Percentiles rank a stretch among this genome's conserved stretches.
Evolutionary conservation across 2,113 vertebrate genomes (phyloP).

Genomic region (Ondatra zibethicus): DNA sequence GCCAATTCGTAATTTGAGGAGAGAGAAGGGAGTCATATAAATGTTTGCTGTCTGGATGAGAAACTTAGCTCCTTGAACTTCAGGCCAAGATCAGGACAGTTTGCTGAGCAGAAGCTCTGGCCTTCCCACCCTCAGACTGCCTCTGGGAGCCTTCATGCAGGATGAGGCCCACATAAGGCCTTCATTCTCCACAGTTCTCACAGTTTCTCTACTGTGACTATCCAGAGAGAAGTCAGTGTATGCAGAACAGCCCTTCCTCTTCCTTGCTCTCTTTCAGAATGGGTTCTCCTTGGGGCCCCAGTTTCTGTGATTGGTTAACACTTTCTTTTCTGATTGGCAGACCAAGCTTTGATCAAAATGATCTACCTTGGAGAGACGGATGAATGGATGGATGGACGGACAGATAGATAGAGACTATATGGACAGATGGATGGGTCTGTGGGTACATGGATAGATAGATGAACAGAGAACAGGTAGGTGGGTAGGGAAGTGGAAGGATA

Average conservation of each 20-base stretch:
- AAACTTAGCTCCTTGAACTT: background rate
- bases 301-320: background rate
- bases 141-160: rapidly evolving
- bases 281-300: background rate
- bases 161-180: background rate
- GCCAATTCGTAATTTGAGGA: background rate
- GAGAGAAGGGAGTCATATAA: background rate
- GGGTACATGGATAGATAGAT: background rate
- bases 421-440: no score
- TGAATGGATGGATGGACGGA: background rate
- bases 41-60: background rate
- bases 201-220: background rate
- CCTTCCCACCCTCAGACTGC: background rate
- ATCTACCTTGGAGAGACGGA: background rate
- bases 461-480: background rate
- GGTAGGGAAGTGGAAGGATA: background rate
- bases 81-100: background rate
- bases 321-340: background rate
- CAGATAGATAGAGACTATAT: background rate
- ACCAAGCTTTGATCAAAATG: background rate
- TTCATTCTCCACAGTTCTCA: background rate
- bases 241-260: background rate
- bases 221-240: background rate
- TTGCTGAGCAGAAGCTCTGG: background rate
- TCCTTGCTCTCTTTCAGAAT: background rate